Conservation (phyloP, 2,888 invertebrate species). For the Synanthedon myopaeformis region DNA sequence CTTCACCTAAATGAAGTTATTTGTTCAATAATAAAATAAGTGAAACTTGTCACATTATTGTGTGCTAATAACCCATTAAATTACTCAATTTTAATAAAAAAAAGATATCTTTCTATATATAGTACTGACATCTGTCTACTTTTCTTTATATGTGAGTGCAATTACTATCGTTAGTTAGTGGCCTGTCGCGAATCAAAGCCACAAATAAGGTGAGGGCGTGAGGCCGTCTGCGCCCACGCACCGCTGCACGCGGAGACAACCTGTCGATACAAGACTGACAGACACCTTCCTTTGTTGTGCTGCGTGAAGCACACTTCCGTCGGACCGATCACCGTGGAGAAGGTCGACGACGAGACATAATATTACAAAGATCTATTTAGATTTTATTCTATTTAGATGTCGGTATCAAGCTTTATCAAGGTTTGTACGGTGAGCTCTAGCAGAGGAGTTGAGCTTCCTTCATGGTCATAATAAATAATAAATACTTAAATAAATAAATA, state of each 20-base stretch:
- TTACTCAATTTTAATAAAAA: too few relatives aligned
- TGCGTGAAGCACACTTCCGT: conserved; percentile 22
- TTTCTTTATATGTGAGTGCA: too few relatives aligned
- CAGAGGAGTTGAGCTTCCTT: too few relatives aligned
- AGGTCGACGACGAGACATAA: conserved; percentile 7
- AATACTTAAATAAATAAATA: too few relatives aligned
- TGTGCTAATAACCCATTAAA: too few relatives aligned
- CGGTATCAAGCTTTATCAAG: not conserved
- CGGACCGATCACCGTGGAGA: conserved; percentile 11
- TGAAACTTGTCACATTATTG: too few relatives aligned
- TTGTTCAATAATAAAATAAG: too few relatives aligned
- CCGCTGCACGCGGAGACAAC: conserved; percentile 25
- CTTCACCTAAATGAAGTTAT: too few relatives aligned
- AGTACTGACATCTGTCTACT: too few relatives aligned
- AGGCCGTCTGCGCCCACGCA: conserved; percentile 35
- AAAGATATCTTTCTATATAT: too few relatives aligned
- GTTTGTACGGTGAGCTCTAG: too few relatives aligned
- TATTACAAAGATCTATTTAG: not conserved
- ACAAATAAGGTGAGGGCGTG: conserved; percentile 14
- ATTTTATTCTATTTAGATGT: not conserved
- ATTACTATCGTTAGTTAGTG: not conserved
- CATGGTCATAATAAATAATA: too few relatives aligned
- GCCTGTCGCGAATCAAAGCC: not conserved
- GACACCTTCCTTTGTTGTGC: conserved; percentile 1
- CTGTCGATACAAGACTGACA: conserved; percentile 17